phyloP scores from a whole-genome alignment of 1,140 invertebrate genomes.

The Chelonus insularis region DNA sequence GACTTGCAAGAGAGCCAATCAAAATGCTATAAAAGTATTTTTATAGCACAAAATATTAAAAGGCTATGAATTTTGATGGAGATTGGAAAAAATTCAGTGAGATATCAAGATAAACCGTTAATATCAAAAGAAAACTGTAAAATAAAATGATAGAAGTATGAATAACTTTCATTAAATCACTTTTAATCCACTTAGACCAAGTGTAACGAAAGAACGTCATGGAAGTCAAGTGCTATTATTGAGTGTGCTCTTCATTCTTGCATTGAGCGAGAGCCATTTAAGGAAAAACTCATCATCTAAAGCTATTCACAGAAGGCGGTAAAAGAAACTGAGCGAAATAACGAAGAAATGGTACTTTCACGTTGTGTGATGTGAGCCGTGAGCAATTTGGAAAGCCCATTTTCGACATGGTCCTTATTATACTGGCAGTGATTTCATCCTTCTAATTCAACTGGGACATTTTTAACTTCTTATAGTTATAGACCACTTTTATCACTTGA shows the following conservation, averaged over 20 bases:
- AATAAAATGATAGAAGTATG: background rate
- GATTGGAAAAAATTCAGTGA: no score
- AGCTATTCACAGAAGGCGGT: slow-evolving; percentile 32
- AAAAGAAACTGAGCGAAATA: slow-evolving; percentile 38
- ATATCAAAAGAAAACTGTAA: no score
- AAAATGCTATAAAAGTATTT: no score
- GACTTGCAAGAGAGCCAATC: no score
- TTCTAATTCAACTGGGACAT: background rate
- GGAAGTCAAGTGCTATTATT: slow-evolving; percentile 4
- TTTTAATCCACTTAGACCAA: slow-evolving; percentile 3
- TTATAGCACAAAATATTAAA: no score
- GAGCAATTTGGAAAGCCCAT: background rate
- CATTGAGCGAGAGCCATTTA: slow-evolving; percentile 43
- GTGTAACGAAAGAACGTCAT: background rate
- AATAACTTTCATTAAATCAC: slow-evolving; percentile 1
- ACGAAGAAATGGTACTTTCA: slow-evolving; percentile 26
- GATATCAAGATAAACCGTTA: no score
- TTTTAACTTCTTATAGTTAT: no score
- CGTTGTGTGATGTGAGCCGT: background rate
- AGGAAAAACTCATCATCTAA: slow-evolving; percentile 42
- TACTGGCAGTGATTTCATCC: background rate
- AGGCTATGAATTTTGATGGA: no score
- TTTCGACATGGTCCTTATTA: background rate
- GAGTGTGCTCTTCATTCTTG: slow-evolving; percentile 23
- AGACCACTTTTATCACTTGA: no score